Conservation (phyloP, 2,888 invertebrate genomes). For the Tortricodes alternella region DNA sequence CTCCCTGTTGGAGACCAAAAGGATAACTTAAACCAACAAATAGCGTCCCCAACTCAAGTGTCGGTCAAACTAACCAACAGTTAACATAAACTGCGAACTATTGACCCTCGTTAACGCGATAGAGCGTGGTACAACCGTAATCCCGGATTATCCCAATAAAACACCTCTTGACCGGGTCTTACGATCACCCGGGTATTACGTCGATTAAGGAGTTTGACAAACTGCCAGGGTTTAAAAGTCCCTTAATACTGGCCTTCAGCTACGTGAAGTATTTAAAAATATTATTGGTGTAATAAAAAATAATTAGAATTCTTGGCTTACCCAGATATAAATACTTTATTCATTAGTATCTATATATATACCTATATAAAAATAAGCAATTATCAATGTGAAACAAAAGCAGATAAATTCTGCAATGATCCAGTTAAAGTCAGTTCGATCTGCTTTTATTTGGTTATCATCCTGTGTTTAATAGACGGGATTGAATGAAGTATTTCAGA, state of each 20-base stretch:
- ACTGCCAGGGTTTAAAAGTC: constrained; percentile 3
- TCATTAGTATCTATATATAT: no score
- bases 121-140: constrained; percentile 69
- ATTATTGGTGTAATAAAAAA: no score
- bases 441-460: constrained; percentile 24
- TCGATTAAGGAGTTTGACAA: constrained; percentile 23
- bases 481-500: constrained; percentile 25
- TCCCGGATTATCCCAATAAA: constrained; percentile 78
- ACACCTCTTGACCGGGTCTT: constrained; percentile 69
- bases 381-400: background rate
- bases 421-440: constrained; percentile 5
- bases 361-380: no score
- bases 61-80: constrained; percentile 27
- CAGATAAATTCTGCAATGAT: background rate
- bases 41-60: constrained; percentile 17
- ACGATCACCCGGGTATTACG: constrained; percentile 6
- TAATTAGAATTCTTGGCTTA: no score
- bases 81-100: constrained; percentile 50
- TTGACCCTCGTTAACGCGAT: constrained; percentile 76
- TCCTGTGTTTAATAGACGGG: constrained; percentile 24
- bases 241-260: background rate
- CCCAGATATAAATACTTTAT: no score
- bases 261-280: background rate
- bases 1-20: constrained; percentile 20
- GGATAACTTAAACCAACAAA: constrained; percentile 16